Evolutionary conservation across 2,888 invertebrate species (phyloP), one percentile per base, ranked within the genome.

Genomic region (Stegana nigrithorax): DNA sequence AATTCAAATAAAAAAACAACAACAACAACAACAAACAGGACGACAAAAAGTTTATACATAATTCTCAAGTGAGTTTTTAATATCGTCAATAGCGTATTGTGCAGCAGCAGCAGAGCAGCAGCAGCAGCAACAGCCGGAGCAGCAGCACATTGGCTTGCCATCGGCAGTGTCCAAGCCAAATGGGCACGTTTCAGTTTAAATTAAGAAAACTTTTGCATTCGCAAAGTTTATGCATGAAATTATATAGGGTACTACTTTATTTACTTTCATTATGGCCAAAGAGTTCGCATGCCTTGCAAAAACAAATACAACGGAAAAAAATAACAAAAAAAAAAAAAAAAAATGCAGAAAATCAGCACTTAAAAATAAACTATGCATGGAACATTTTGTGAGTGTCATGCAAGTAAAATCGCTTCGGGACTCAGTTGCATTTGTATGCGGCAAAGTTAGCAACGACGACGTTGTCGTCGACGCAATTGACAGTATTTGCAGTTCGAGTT

Each of bases 211-310:
- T 76, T 80, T 71, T 69, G 70, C 76, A 80, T 73, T 75, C 14
- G 68, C 67, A 75, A 78, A 78, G 73, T 78, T 78, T 79, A 67
- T 80, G 78, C 80, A 78, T 78, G 75, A 73, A 80, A 75, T 80
- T 76, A 75, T 75, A 75, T 71, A 26, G 50, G 50, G n/a, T 25
- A 50, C 25, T 50, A 50, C 25, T 50, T 50, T 50, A 50, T 50
- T 50, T 50, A n/a, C 14, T 17, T 50, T 50, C 50, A 50, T 50
- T 50, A 50, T 50, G 25, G 14, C 25, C 12, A 50, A 45, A 23
- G 12, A n/a, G n/a, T n/a, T n/a, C n/a, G n/a, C n/a, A n/a, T n/a
- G n/a, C n/a, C n/a, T n/a, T n/a, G n/a, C n/a, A n/a, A n/a, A n/a
- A n/a, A n/a, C n/a, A n/a, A n/a, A n/a, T n/a, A n/a, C n/a, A n/a